Conservation (phyloP, 2,113 vertebrate genomes). For the Aplodontia rufa region DNA sequence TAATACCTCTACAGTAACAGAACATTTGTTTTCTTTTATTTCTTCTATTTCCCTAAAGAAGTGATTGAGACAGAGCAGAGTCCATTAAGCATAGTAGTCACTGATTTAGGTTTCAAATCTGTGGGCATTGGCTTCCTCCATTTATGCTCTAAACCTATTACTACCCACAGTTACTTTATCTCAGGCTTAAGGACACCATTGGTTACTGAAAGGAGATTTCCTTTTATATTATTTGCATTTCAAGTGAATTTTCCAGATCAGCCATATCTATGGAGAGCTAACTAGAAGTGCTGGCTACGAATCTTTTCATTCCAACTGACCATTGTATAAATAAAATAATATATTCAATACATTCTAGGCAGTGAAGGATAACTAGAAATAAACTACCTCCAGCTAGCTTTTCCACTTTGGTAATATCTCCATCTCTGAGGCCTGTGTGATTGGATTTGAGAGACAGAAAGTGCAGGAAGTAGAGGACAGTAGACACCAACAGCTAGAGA, state of each 20-base stretch:
- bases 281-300: fast-evolving
- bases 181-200: not conserved
- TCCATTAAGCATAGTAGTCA: not conserved
- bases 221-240: not conserved
- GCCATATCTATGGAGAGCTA: not conserved
- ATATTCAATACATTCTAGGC: not conserved
- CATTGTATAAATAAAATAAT: not conserved
- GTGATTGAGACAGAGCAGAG: not conserved
- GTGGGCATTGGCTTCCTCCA: not conserved
- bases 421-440: not conserved
- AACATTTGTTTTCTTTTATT: not conserved
- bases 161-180: not conserved
- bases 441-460: not conserved
- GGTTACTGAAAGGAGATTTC: not conserved
- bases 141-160: not conserved
- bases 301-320: not conserved
- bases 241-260: not conserved
- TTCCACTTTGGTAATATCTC: not conserved
- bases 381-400: not conserved
- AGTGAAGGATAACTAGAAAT: not conserved
- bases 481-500: not conserved
- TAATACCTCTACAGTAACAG: not conserved
- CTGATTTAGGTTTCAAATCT: not conserved
- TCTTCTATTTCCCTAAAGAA: not conserved
- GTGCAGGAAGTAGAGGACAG: no score